Evolutionary conservation across 2,888 invertebrate species (phyloP), one percentile per base, ranked within the genome.

Genomic region (Drosophila nr. fundita): DNA sequence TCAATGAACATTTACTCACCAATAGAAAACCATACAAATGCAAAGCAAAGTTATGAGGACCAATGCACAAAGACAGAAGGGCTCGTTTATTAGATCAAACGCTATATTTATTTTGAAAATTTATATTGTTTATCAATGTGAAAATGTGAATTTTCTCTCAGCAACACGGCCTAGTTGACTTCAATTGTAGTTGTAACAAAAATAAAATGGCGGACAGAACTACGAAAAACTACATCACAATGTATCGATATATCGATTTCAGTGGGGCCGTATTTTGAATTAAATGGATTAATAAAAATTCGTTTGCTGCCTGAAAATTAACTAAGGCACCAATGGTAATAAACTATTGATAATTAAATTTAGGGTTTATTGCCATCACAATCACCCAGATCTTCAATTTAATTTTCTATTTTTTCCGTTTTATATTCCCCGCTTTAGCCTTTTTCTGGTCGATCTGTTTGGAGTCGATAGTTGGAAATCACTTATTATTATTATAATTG

Each of bases 1-100:
- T 89, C 82, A 83, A 79, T 86, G 80, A 88, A 87, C 87, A 80
- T 91, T 81, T 92, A 91, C 91, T 91, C 86, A 91, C 91, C 91
- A 88, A 76, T 62, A 76, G 77, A 68, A 86, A 90, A 82, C 83
- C 87, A 88, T 85, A 83, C 82, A 90, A 87, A 81, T 65, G 83
- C 80, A 87, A 90, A 71, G 80, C 61, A 89, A 88, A 78, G 78
- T 78, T 73, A 86, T 86, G 80, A 72, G 82, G 83, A 76, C 80
- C 80, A 85, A 91, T 85, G 87, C 90, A 88, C 86, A 92, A 88
- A 81, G 80, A 86, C 84, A 87, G 77, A 71, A 73, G 64, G 52
- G 66, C 73, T 85, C 63, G 76, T 62, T 72, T 73, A 74, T 76
- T 73, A 55, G 66, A 55, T 59, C 72, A 85, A 87, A 70, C 71